Evolutionary conservation across 2,797 vertebrate genomes (phyloP).

Genomic region (Ctenopoma multispine): DNA sequence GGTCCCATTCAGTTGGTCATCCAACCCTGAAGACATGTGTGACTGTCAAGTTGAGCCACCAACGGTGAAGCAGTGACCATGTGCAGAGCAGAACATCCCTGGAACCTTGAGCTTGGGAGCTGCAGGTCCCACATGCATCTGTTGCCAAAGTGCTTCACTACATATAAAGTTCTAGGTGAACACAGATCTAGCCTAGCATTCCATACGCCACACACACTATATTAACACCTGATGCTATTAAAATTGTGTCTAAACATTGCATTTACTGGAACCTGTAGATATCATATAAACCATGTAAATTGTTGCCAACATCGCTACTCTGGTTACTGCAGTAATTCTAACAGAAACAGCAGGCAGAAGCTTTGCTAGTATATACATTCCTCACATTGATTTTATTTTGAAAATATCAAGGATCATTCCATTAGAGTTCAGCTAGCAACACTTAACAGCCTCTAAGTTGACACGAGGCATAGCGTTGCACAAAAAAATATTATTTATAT

Average conservation of each 20-base stretch:
- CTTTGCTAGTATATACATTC: not conserved
- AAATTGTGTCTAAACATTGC: too few species aligned
- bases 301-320: not conserved
- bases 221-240: too few species aligned
- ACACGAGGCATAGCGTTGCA: not conserved
- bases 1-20: too few species aligned
- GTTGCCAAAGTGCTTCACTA: not conserved
- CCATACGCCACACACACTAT: too few species aligned
- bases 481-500: too few species aligned
- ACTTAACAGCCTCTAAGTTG: not conserved
- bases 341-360: not conserved
- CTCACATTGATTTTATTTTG: slow-evolving; percentile 22
- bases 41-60: too few species aligned
- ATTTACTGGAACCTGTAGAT: not conserved
- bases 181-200: not conserved
- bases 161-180: not conserved
- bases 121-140: not conserved
- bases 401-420: not conserved
- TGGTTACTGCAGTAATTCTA: not conserved
- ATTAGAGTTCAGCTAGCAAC: not conserved
- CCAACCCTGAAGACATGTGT: too few species aligned
- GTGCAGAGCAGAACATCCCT: not conserved
- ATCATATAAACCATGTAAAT: too few species aligned
- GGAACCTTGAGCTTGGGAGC: too few species aligned
- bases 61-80: not conserved